phyloP scores from a whole-genome alignment of 2,113 vertebrate species.

The Pelvicachromis taeniatus region DNA sequence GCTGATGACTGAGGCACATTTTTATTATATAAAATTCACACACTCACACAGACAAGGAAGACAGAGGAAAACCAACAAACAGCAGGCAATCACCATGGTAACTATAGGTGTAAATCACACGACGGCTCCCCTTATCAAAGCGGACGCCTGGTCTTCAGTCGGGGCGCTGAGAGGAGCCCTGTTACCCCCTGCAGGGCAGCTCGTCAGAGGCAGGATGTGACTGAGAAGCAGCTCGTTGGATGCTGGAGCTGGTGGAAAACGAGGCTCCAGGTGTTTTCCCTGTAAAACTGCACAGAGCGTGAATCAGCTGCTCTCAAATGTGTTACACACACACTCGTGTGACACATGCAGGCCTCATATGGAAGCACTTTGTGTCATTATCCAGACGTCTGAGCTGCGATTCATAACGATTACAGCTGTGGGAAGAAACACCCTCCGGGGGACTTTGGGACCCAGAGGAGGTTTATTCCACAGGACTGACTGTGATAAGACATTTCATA shows the following conservation, averaged over 20 bases:
- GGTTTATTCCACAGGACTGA: background rate
- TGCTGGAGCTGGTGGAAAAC: background rate
- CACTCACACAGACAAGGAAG: background rate
- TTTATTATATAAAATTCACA: background rate
- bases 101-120: background rate
- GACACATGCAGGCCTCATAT: background rate
- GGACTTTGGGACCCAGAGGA: background rate
- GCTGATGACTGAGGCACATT: background rate
- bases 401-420: fast-evolving
- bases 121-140: background rate
- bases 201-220: background rate
- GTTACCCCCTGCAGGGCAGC: background rate
- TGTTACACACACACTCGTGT: background rate
- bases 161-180: background rate
- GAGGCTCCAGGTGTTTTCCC: background rate
- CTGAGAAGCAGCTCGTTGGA: background rate
- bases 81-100: background rate
- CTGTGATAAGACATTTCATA: background rate
- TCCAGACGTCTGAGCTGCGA: fast-evolving
- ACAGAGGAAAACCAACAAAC: background rate
- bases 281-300: background rate
- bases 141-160: background rate
- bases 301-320: background rate
- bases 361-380: background rate
- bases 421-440: background rate